These are phyloP conservation scores for Misgurnus mizolepis DNA, from an alignment of 2,113 vertebrate genomes.

Conservation along the genomic window DNA sequence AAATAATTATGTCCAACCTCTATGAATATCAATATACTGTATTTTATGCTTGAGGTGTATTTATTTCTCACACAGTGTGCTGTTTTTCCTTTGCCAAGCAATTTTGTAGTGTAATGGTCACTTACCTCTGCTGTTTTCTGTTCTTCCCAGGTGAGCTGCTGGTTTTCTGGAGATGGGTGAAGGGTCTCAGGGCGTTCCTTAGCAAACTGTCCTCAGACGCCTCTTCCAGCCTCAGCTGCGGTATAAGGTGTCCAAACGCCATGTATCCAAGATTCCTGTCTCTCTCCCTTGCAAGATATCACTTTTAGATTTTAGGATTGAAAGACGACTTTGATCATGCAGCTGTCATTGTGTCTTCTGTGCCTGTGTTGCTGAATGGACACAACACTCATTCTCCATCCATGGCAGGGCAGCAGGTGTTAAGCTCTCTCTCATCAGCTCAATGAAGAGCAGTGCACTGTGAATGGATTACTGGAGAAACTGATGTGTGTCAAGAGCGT, in stretches of 20 bases:
- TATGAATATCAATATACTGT: too few relatives aligned
- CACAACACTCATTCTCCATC: neutral
- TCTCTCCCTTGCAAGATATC: neutral
- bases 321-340: neutral
- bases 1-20: too few relatives aligned
- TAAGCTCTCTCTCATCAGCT: neutral
- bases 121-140: slow-evolving; percentile 61
- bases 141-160: slow-evolving; percentile 50
- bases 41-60: too few relatives aligned
- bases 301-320: neutral
- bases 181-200: slow-evolving; percentile 59
- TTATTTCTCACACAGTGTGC: too few relatives aligned
- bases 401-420: neutral
- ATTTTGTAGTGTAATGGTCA: neutral
- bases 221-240: slow-evolving; percentile 66
- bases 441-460: too few relatives aligned
- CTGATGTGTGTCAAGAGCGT: neutral
- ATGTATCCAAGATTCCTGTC: slow-evolving; percentile 40
- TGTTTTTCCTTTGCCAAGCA: too few relatives aligned
- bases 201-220: slow-evolving; percentile 55
- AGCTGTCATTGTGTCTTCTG: neutral
- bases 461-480: neutral
- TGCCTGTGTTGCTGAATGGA: too few relatives aligned
- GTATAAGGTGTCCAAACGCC: slow-evolving; percentile 64
- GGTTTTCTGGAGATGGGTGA: slow-evolving; percentile 54